Base-by-base conservation (phyloP, 2,797 vertebrate genomes). In the Zenarchopterus dispar region DNA sequence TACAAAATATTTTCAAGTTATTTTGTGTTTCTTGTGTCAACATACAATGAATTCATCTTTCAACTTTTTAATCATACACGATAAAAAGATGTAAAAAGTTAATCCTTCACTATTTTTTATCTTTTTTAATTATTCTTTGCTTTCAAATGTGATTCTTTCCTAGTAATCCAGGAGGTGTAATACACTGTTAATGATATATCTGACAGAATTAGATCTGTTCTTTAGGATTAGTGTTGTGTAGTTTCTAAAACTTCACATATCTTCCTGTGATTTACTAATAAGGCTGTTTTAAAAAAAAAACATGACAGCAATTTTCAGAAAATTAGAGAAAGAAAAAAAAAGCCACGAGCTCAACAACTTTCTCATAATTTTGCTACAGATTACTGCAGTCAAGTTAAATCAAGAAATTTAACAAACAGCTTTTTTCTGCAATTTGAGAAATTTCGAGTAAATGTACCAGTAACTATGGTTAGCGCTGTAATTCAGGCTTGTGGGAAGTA, bases 401-500 rank as follows among this genome's bases (percentile, higher is more conserved):
- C 52, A 46, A 39, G 19, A 16, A 26, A 63, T 59, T 68, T 59
- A 68, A 49, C 45, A 42, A 41, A n/a, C 4, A 7, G 8, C 4
- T 24, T 58, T 51, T 24, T 26, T 19, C 49, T 17, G 21, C 52
- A 58, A 1, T 2, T 56, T 6, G 10, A 43, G 0, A 80, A 53
- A 84, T 68, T 72, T 73, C 39, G 52, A 48, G 18, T 54, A 69
- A 70, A 68, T 67, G 59, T 72, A 70, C 8, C 51, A 67, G 22
- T 51, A 67, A 43, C 22, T 3, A 33, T 73, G 67, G 71, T 74
- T 85, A 66, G 77, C 41, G 4, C 49, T 4, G 18, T 73, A 64
- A 70, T 67, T 81, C 24, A 58, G 66, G 71, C 73, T 69, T 11
- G 26, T 56, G 58, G 75, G 80, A 81, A 85, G 63, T 80, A 68